Conservation (phyloP, 2,888 invertebrate species). For the Synergus umbraculus region DNA sequence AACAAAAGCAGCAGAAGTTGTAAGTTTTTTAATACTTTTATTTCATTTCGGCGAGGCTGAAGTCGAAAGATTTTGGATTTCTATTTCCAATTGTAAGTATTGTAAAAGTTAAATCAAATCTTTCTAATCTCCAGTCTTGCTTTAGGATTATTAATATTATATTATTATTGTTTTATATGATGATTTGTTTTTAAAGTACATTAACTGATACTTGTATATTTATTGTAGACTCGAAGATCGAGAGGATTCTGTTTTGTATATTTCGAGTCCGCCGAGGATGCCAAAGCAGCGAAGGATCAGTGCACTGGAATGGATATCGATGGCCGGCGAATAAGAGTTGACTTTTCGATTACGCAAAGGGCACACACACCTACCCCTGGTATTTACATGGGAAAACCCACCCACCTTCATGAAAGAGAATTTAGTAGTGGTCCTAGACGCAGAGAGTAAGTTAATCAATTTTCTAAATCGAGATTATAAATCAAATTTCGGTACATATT, state of each 20-base stretch:
- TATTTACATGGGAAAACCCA: constrained; percentile 97
- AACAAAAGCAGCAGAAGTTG: constrained; percentile 14
- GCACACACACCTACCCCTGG: constrained; percentile 99
- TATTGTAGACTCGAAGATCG: constrained; percentile 90
- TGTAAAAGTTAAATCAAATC: constrained; percentile 25
- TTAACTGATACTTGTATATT: constrained; percentile 32
- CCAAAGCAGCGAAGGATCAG: constrained; percentile 94
- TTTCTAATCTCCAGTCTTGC: constrained; percentile 3
- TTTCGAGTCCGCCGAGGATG: constrained; percentile 91
- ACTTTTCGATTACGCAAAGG: constrained; percentile 96
- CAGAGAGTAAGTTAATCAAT: constrained; percentile 80
- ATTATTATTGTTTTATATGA: constrained; percentile 43
- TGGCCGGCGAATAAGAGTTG: constrained; percentile 94
- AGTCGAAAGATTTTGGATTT: constrained; percentile 21
- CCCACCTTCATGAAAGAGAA: constrained; percentile 78
- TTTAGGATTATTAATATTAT: background rate
- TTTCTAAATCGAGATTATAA: background rate
- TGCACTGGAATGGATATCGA: constrained; percentile 97
- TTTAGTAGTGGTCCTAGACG: constrained; percentile 72
- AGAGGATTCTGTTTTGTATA: constrained; percentile 98
- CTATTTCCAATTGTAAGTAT: constrained; percentile 12
- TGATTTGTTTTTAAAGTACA: constrained; percentile 40
- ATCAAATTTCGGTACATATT: background rate
- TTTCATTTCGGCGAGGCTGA: constrained; percentile 42
- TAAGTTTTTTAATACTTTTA: constrained; percentile 27